A percentile compares a stretch with the other conserved stretches of the same genome.
Evolutionary conservation across 1,140 invertebrate genomes (phyloP).

Genomic region (Melitaea cinxia): DNA sequence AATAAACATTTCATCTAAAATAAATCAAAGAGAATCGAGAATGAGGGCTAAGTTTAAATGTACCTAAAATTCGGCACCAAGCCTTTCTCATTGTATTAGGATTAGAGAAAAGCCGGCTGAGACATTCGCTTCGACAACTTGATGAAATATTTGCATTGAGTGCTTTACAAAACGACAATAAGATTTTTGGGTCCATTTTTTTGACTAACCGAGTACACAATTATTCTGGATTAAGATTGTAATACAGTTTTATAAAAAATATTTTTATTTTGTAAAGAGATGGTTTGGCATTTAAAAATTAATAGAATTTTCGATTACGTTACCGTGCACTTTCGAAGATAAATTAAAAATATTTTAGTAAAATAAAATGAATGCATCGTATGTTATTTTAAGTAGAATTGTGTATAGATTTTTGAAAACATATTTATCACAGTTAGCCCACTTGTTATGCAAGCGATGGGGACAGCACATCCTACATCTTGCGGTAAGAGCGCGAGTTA

Average conservation of each 20-base stretch:
- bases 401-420: conserved; percentile 7
- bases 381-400: background rate
- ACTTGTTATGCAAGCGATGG: conserved; percentile 42
- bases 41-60: conserved; percentile 30
- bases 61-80: conserved; percentile 34
- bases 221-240: background rate
- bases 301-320: too few species aligned
- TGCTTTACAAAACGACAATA: conserved; percentile 33
- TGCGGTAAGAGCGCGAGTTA: conserved; percentile 47
- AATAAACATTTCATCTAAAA: conserved; percentile 25
- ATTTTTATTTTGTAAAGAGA: too few species aligned
- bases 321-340: too few species aligned
- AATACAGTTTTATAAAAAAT: background rate
- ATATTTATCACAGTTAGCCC: conserved; percentile 32
- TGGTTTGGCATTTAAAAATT: too few species aligned
- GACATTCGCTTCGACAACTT: conserved; percentile 43
- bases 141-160: conserved; percentile 44
- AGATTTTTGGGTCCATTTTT: conserved; percentile 4
- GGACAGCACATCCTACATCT: conserved; percentile 51
- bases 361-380: too few species aligned
- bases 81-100: conserved; percentile 55
- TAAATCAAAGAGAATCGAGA: conserved; percentile 29
- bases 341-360: too few species aligned
- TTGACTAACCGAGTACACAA: background rate
- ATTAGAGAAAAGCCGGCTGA: conserved; percentile 47